Base-by-base conservation (phyloP, 2,113 vertebrate species). In the Polypterus bichir region DNA sequence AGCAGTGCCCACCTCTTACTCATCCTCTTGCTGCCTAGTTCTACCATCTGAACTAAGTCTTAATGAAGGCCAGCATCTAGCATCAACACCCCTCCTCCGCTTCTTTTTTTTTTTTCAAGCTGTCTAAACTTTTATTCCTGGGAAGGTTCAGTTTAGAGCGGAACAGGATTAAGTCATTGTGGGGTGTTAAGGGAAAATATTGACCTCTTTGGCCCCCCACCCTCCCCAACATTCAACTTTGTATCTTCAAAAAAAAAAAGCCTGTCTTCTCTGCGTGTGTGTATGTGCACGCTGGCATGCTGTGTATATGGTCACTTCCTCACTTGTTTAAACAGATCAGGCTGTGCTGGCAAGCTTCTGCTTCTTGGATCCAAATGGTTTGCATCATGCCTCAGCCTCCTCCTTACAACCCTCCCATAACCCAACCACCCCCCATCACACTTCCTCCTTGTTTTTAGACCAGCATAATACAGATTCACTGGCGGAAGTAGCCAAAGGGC, bases 281-380 rank as follows among this genome's bases (percentile, higher is more conserved):
- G 51, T 53, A 57, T 48, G 52, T n/a, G 66, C 87, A 89, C 78
- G 79, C 88, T 97, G 94, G 92, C 92, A 97, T 92, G 93, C 92
- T 91, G 89, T 92, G 88, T 92, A 93, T 92, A 95, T 83, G 91
- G 89, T 93, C 91, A 93, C 91, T 98, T 97, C 96, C 93, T 97
- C 89, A 92, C 92, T 91, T 94, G 90, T 96, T 96, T 97, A 95
- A 95, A 96, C 91, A 94, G 91, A 91, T 88, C 94, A 95, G 93
- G 90, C 93, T 97, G 93, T 95, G 88, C 92, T 97, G 95, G 95
- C 93, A 94, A 88, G 75, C 85, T 85, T 83, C 83, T 81, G 77
- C 56, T 86, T 91, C 88, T 76, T 71, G 59, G 77, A 90, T 97
- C 92, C 93, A 97, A 97, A 97, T 94, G 93, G 93, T 95, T 94